Evolutionary conservation across 2,797 vertebrate species (phyloP).

Genomic region (Borostomias antarcticus): DNA sequence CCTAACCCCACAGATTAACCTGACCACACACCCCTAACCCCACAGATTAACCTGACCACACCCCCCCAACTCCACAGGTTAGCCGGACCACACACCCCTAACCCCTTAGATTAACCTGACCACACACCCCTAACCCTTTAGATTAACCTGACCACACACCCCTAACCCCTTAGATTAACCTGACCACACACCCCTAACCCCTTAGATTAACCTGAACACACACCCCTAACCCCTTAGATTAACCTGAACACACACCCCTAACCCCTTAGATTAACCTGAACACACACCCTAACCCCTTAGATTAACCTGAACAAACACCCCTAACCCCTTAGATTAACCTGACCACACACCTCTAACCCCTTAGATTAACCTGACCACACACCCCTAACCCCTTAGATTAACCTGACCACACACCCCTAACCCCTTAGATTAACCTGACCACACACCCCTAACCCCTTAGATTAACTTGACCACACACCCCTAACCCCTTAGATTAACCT

Average conservation of each 20-base stretch:
- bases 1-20: no score
- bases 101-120: no score
- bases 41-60: no score
- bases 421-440: slow-evolving; percentile 71
- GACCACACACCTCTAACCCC: slow-evolving; percentile 93
- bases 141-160: slow-evolving; percentile 81
- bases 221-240: slow-evolving; percentile 89
- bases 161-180: slow-evolving; percentile 83
- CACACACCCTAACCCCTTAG: slow-evolving; percentile 87
- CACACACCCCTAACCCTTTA: neutral
- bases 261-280: neutral
- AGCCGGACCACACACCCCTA: neutral
- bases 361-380: slow-evolving; percentile 60
- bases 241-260: neutral
- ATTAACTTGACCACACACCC: slow-evolving; percentile 89
- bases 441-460: neutral
- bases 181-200: no score
- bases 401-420: slow-evolving; percentile 96
- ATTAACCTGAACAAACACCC: slow-evolving; percentile 38
- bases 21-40: neutral
- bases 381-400: neutral
- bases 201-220: slow-evolving; percentile 74
- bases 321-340: neutral
- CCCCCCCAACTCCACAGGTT: no score
- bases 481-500: slow-evolving; percentile 80